These are phyloP conservation scores for Leptoteleia sp. DNA, from an alignment of 1,140 invertebrate genomes.

Conservation along the genomic window DNA sequence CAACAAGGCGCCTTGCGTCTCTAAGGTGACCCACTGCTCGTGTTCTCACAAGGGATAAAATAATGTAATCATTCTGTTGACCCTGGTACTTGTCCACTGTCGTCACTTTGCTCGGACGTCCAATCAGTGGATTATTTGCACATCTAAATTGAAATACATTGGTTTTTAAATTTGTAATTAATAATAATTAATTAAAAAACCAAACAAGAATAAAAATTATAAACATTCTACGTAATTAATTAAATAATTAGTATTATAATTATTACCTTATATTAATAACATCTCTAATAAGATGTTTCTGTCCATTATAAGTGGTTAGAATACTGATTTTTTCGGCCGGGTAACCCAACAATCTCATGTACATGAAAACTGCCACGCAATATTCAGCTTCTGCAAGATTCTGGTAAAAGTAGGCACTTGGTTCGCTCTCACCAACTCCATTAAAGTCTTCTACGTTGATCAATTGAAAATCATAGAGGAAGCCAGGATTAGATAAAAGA, in stretches of 20 bases:
- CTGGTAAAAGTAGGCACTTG: conserved; percentile 98
- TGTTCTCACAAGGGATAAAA: conserved; percentile 97
- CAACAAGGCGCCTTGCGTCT: conserved; percentile 97
- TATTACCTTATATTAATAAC: conserved; percentile 93
- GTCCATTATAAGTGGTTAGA: conserved; percentile 99
- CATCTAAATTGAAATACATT: conserved; percentile 84
- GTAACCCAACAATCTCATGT: conserved; percentile 98
- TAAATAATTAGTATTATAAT: too few relatives aligned
- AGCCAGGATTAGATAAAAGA: conserved; percentile 93
- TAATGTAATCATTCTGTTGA: conserved; percentile 99
- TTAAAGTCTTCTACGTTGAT: conserved; percentile 99
- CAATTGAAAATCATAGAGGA: conserved; percentile 96
- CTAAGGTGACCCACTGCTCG: conserved; percentile 97
- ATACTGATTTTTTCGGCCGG: conserved; percentile 99
- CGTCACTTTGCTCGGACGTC: conserved; percentile 95
- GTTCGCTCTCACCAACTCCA: conserved; percentile 97
- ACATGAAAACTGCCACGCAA: conserved; percentile 98
- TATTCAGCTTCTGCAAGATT: conserved; percentile 99
- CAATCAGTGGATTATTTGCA: conserved; percentile 97
- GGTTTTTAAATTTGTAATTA: neutral
- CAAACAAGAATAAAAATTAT: too few relatives aligned
- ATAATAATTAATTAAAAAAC: neutral
- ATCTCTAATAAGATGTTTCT: conserved; percentile 98
- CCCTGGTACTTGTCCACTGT: conserved; percentile 99
- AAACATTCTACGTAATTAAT: too few relatives aligned